Evolutionary conservation across 1,140 invertebrate genomes (phyloP), one percentile per base, ranked within the genome.

Genomic region (Zaprionus inermis): DNA sequence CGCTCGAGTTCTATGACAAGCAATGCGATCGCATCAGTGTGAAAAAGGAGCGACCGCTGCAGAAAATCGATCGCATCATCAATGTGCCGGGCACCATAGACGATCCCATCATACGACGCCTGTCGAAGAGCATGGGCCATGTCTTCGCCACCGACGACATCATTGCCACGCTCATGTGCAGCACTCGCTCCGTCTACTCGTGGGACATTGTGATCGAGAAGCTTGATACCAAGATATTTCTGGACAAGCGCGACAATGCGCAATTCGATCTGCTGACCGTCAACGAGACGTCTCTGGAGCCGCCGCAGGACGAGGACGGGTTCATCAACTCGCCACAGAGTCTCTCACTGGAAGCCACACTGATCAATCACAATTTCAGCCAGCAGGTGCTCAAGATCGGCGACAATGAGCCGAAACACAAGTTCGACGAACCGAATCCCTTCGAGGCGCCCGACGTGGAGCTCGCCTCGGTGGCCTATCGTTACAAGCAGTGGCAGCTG

Each of bases 181-280:
- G 97, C 92, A 98, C 98, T 2, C 95, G 99, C 24, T 99, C 98
- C 24, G 98, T 98, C 78, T 99, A 99, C 91, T 99, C 98, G 5
- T 99, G 99, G 99, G 99, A 99, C 93, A 98, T 99, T 91, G 97
- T 99, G 28, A 99, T 99, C 76, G 97, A 99, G 90, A 98, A 99
- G 92, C 97, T 99, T 91, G 98, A 94, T 94, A 88, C 98, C 81
- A 99, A 99, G 92, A 93, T 99, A 11, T 99, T 99, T 93, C 97
- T 99, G 92, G 99, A 99, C 92, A 99, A 99, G 92, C 95, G 99
- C 77, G 98, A 99, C 92, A 98, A 99, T 90, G 98, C 98, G 0
- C 97, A 98, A 91, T 99, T 99, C 92, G 97, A 99, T 94, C 93
- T 99, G 75, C 92, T 99, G 46, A 99, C 98, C 1, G 99, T 99